Evolutionary conservation across 2,797 vertebrate species (phyloP).

Genomic region (Sebastiscus albofasciatus): DNA sequence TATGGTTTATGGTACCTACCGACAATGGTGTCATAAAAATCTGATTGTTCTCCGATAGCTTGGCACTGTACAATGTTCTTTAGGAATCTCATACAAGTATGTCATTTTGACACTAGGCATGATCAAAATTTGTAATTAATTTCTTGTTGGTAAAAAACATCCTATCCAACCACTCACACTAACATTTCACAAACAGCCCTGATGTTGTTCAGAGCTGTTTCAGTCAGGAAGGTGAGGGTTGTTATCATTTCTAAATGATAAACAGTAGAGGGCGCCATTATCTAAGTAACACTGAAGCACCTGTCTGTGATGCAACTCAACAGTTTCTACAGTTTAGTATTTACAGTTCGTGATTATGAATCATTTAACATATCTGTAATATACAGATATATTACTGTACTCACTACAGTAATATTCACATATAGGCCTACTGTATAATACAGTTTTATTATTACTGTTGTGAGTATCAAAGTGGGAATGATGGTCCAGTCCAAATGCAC

Average conservation of each 20-base stretch:
- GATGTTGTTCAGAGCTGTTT: neutral
- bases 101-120: neutral
- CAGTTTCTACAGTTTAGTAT: neutral
- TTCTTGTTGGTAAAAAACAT: neutral
- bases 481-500: neutral
- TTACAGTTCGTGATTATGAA: neutral
- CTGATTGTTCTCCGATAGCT: neutral
- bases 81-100: neutral
- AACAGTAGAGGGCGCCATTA: conserved; percentile 51
- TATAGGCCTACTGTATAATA: too few relatives aligned
- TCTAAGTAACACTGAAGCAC: neutral
- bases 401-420: too few relatives aligned
- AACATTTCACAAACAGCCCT: neutral
- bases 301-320: neutral
- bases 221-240: neutral
- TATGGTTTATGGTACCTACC: too few relatives aligned
- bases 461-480: neutral
- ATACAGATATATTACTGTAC: neutral
- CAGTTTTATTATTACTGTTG: neutral
- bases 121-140: neutral
- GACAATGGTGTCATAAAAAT: too few relatives aligned
- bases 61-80: neutral
- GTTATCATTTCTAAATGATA: neutral
- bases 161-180: neutral
- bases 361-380: neutral